These are phyloP conservation scores for Todiramphus saurophagus DNA, from an alignment of 2,113 vertebrate species.

Conservation along the genomic window DNA sequence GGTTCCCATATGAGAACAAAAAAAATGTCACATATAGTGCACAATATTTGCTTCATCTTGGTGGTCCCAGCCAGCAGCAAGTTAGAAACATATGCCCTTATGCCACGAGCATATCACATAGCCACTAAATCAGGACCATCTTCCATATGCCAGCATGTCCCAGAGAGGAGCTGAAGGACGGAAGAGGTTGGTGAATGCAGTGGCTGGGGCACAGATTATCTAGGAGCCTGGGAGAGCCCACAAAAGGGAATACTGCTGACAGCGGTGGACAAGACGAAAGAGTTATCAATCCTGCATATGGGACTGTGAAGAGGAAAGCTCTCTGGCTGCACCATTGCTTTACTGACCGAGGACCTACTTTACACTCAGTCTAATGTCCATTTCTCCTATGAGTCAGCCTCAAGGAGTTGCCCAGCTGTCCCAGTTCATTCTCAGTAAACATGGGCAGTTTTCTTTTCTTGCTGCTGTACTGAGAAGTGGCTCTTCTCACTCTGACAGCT, in stretches of 20 bases:
- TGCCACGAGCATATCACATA: not conserved
- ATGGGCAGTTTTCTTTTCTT: not conserved
- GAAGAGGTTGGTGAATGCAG: fast-evolving
- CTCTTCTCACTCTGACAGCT: not conserved
- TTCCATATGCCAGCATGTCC: fast-evolving
- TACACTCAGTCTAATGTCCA: not conserved
- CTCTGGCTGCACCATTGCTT: not conserved
- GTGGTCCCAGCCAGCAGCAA: not conserved
- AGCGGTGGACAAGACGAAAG: not conserved
- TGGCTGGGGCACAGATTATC: not conserved
- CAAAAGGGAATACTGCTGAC: not conserved
- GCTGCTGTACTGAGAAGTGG: not conserved
- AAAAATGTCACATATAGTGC: not conserved
- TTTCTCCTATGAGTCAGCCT: not conserved
- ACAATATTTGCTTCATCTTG: not conserved
- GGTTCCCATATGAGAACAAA: not conserved
- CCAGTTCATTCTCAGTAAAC: not conserved
- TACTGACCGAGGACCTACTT: not conserved
- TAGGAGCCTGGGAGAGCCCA: fast-evolving
- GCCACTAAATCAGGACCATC: not conserved
- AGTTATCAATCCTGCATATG: not conserved
- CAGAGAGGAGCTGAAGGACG: not conserved
- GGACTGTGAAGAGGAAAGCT: not conserved
- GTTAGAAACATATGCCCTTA: not conserved
- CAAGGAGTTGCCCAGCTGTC: not conserved